Evolutionary conservation across 2,113 vertebrate genomes (phyloP), one percentile per base, ranked within the genome.

Genomic region (Microcebus murinus): DNA sequence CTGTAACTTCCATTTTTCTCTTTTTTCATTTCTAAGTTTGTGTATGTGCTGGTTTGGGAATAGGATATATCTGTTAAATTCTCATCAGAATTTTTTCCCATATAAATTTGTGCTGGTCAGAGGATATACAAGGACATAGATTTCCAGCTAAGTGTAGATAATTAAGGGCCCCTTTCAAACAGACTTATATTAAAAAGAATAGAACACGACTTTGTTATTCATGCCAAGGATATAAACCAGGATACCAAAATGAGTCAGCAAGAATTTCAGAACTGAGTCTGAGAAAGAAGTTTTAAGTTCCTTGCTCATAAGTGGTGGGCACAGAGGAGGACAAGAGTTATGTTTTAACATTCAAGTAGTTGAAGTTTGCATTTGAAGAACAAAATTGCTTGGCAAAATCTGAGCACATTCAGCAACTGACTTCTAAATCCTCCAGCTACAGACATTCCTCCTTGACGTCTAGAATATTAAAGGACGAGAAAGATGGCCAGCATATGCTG

Each of bases 401-500:
- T 89, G 70, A 95, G 36, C 42, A 34, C 34, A 63, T 50, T 39
- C 31, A 86, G 20, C 36, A 79, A 57, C 27, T 86, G 86, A 67
- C 55, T 55, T 90, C 52, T 86, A 48, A 63, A 50, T 96, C 87
- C 29, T 39, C 31, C 57, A 81, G 59, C 48, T 39, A 23, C 20
- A 71, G 70, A 73, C n/a, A 48, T 68, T 87, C 48, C 87, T 93
- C 59, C 45, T 39, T 61, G 87, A 71, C 76, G n/a, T 74, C 50
- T 88, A 86, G 90, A 96, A 89, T 91, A 57, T 77, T 95, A 92
- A 95, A 1, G 42, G 85, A 52, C 34, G 31, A 25, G 57, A 86
- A 92, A 74, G 83, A 87, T 86, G 79, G 81, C 67, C 92, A 96
- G 67, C 90, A 85, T 92, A 39, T 94, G 85, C 71, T 76, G 52